A percentile compares a stretch with the other conserved stretches of the same genome.
These are phyloP conservation scores for Megaustenia siamemsis DNA, from an alignment of 2,888 invertebrate genomes.

Conservation along the genomic window DNA sequence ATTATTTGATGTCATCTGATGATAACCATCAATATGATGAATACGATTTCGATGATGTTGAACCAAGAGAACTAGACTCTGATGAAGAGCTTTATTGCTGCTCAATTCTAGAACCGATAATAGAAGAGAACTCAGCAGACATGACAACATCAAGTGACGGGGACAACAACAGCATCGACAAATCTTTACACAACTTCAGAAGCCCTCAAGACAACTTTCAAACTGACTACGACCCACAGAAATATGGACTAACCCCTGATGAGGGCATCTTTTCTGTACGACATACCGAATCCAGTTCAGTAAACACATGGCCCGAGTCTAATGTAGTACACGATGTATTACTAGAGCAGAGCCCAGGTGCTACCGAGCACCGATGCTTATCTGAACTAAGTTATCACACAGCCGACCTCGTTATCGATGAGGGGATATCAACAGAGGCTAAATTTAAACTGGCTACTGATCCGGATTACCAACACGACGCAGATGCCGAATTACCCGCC, in stretches of 20 bases:
- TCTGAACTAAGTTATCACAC: neutral
- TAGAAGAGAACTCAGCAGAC: constrained; percentile 72
- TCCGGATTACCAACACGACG: neutral
- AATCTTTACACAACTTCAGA: neutral
- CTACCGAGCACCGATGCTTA: neutral
- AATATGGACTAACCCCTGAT: neutral
- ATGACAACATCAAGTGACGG: constrained; percentile 59
- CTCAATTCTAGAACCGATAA: constrained; percentile 69
- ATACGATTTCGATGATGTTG: constrained; percentile 57
- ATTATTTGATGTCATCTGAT: too few relatives aligned
- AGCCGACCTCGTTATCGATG: neutral
- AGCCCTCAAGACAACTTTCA: neutral
- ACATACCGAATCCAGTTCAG: neutral
- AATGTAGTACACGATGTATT: neutral
- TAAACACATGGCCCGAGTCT: neutral
- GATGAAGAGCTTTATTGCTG: constrained; percentile 67
- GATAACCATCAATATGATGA: too few relatives aligned
- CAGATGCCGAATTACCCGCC: too few relatives aligned
- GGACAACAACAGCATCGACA: constrained; percentile 50
- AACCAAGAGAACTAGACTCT: constrained; percentile 63
- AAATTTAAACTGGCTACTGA: neutral
- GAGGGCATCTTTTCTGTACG: neutral
- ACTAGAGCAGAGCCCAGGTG: neutral
- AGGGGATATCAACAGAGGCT: neutral
- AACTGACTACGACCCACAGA: neutral